Percentiles rank a stretch among this genome's conserved stretches.
Conservation (phyloP, 2,797 vertebrate genomes). For the Leptoclinus maculatus region DNA sequence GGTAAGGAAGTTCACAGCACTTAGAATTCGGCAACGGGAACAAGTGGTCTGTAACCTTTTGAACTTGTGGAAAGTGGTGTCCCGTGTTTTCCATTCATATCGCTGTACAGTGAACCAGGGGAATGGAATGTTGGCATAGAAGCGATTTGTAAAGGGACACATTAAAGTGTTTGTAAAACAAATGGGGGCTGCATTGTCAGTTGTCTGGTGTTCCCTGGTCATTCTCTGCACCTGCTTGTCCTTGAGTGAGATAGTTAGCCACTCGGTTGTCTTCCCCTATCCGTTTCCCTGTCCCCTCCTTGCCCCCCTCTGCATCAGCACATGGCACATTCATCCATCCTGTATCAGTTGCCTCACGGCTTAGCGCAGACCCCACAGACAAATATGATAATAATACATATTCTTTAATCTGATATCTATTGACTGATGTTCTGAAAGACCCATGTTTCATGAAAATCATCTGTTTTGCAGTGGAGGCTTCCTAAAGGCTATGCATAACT, state of each 20-base stretch:
- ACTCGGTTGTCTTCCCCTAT: slow-evolving; percentile 47
- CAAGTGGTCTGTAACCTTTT: slow-evolving; percentile 93
- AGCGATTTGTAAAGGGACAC: slow-evolving; percentile 59
- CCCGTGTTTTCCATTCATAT: slow-evolving; percentile 78
- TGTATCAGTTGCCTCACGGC: slow-evolving; percentile 64
- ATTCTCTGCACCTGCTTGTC: slow-evolving; percentile 79
- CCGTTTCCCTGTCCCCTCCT: slow-evolving; percentile 49
- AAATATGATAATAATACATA: slow-evolving; percentile 76
- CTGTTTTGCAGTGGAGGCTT: slow-evolving; percentile 47
- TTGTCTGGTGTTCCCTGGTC: slow-evolving; percentile 54
- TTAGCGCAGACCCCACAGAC: slow-evolving; percentile 52
- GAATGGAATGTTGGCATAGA: slow-evolving; percentile 73
- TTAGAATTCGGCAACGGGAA: slow-evolving; percentile 89
- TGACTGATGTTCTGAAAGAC: slow-evolving; percentile 64
- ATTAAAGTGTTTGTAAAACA: slow-evolving; percentile 61
- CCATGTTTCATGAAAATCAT: slow-evolving; percentile 70
- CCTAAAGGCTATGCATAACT: slow-evolving; percentile 67
- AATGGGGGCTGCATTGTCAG: slow-evolving; percentile 49
- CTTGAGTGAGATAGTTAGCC: slow-evolving; percentile 67
- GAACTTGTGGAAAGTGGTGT: slow-evolving; percentile 86
- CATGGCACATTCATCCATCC: slow-evolving; percentile 61
- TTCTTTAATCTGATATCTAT: slow-evolving; percentile 73
- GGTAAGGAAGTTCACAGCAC: slow-evolving; percentile 91
- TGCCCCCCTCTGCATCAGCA: slow-evolving; percentile 31
- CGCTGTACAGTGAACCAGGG: slow-evolving; percentile 52